A percentile compares a stretch with the other conserved stretches of the same genome.
Evolutionary conservation across 2,797 vertebrate species (phyloP).

Genomic region (Coracias cyanogaster): DNA sequence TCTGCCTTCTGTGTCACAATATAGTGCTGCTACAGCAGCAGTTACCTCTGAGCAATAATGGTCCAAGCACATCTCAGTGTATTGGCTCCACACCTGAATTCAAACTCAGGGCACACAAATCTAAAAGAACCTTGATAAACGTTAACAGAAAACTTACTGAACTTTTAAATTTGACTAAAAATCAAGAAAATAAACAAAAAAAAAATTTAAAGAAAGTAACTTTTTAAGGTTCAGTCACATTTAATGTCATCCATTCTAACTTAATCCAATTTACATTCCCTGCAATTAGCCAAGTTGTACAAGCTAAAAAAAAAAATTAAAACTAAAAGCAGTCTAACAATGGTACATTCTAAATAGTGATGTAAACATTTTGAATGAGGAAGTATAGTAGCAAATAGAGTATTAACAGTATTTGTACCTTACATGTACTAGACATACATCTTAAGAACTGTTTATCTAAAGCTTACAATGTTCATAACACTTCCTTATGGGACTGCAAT

Average conservation of each 20-base stretch:
- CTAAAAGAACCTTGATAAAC: neutral
- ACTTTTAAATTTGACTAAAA: neutral
- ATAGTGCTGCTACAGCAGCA: neutral
- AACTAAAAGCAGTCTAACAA: neutral
- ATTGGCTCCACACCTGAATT: neutral
- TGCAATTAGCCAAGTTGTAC: neutral
- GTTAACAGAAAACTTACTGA: neutral
- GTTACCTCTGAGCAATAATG: neutral
- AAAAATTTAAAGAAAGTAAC: neutral
- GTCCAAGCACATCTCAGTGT: neutral
- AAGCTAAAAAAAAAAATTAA: neutral
- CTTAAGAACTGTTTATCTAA: neutral
- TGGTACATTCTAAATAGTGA: neutral
- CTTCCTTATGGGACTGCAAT: neutral
- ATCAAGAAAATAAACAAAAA: neutral
- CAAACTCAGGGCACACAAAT: neutral
- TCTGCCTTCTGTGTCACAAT: neutral
- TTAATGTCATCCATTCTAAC: neutral
- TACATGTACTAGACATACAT: neutral
- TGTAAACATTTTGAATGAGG: neutral
- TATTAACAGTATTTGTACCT: neutral
- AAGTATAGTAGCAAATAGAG: neutral
- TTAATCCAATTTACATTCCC: neutral
- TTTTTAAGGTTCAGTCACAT: neutral
- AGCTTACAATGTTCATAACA: neutral